Evolutionary conservation across 2,113 vertebrate genomes (phyloP).

Genomic region (Aegithalos caudatus): DNA sequence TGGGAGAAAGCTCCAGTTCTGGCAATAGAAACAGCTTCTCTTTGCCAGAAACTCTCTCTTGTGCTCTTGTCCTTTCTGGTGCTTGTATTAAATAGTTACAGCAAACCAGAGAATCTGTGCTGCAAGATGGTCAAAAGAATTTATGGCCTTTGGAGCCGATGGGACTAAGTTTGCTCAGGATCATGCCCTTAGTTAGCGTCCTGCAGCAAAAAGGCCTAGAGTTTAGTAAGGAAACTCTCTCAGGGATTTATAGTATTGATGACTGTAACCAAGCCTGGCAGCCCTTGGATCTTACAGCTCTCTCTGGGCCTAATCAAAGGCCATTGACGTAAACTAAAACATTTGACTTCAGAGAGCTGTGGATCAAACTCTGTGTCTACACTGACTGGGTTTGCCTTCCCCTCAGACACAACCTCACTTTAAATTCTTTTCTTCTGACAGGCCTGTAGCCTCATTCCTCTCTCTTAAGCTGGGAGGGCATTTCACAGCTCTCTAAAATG

Average conservation of each 20-base stretch:
- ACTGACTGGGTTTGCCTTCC: conserved; percentile 35
- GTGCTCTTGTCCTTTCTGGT: not conserved
- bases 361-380: conserved; percentile 36
- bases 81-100: not conserved
- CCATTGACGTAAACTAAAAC: conserved; percentile 66
- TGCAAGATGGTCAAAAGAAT: not conserved
- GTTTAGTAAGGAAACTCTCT: conserved; percentile 38
- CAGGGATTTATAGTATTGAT: conserved; percentile 57
- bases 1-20: not conserved
- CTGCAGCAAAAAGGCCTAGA: conserved; percentile 46
- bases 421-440: conserved; percentile 61
- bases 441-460: conserved; percentile 27
- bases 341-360: conserved; percentile 65
- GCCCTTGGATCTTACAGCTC: conserved; percentile 62
- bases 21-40: not conserved
- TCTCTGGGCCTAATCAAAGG: conserved; percentile 64
- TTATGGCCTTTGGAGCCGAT: not conserved
- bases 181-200: conserved; percentile 47
- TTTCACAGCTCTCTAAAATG: conserved; percentile 1
- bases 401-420: conserved; percentile 61
- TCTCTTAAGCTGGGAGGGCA: conserved; percentile 4
- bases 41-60: not conserved
- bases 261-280: conserved; percentile 61
- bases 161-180: conserved; percentile 28
- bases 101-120: not conserved